Conservation (phyloP, 2,797 vertebrate genomes). For the Denticeps clupeoides region DNA sequence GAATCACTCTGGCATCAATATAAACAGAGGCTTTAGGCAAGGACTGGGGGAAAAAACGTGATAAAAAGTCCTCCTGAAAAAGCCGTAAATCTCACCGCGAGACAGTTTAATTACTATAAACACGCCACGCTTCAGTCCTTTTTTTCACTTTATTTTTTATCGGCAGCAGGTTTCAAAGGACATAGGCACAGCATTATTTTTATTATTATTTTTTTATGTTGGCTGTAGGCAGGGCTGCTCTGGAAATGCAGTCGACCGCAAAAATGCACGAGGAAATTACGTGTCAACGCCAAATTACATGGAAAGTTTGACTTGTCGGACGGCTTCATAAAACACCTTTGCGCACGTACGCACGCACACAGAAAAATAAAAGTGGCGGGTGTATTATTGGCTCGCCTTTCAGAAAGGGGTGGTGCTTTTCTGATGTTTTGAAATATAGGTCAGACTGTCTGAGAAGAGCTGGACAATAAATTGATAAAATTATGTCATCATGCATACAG, state of each 20-base stretch:
- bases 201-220: constrained; percentile 34
- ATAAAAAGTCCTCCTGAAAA: constrained; percentile 59
- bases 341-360: neutral
- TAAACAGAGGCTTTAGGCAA: constrained; percentile 44
- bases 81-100: constrained; percentile 55
- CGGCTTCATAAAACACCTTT: neutral
- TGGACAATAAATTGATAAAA: too few relatives aligned
- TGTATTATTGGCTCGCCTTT: too few relatives aligned
- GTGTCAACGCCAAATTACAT: constrained; percentile 27
- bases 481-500: too few relatives aligned
- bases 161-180: constrained; percentile 48
- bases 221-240: constrained; percentile 30
- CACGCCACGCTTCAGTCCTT: constrained; percentile 43
- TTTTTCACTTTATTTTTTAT: constrained; percentile 42
- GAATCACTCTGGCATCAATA: constrained; percentile 38
- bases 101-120: constrained; percentile 71
- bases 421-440: too few relatives aligned
- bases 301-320: neutral
- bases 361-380: too few relatives aligned
- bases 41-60: constrained; percentile 19
- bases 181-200: constrained; percentile 38
- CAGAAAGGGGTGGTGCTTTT: constrained; percentile 11
- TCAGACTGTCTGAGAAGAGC: too few relatives aligned
- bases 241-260: constrained; percentile 51
- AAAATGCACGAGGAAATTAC: constrained; percentile 46